Evolutionary conservation across 2,113 vertebrate species (phyloP).

Genomic region (Echinops telfairi): DNA sequence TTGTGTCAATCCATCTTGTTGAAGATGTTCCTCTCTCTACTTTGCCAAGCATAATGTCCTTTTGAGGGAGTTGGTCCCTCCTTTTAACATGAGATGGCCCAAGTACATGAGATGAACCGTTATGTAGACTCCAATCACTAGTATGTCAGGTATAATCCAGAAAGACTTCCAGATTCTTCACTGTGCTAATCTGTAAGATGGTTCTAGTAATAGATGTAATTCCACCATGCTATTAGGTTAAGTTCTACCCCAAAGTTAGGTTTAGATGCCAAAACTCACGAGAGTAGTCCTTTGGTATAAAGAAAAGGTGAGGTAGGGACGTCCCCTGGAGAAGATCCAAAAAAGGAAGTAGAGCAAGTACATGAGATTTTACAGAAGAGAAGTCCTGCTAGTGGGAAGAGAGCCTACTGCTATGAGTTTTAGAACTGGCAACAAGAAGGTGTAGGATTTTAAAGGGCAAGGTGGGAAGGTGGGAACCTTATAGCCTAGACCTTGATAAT

Average conservation of each 20-base stretch:
- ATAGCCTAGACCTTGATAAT: neutral
- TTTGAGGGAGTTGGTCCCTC: too few species aligned
- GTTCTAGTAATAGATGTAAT: neutral
- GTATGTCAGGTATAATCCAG: neutral
- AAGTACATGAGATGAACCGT: neutral
- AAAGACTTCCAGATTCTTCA: neutral
- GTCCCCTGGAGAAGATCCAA: neutral
- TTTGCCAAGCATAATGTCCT: too few species aligned
- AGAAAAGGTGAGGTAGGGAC: neutral
- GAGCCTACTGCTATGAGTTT: neutral
- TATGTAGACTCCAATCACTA: neutral
- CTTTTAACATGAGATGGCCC: too few species aligned
- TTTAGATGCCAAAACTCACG: neutral
- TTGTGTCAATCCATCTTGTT: too few species aligned
- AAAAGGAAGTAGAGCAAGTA: neutral
- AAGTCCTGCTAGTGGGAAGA: neutral
- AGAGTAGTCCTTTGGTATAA: neutral
- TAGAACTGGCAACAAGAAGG: neutral
- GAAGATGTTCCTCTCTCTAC: too few species aligned
- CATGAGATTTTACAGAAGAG: neutral
- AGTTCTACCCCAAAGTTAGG: neutral
- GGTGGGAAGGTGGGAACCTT: neutral
- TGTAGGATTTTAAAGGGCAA: neutral
- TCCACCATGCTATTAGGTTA: neutral
- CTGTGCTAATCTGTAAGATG: conserved; percentile 27